A percentile compares a stretch with the other conserved stretches of the same genome.
phyloP scores from a whole-genome alignment of 2,888 invertebrate species.

The Caenorhabditis angaria region DNA sequence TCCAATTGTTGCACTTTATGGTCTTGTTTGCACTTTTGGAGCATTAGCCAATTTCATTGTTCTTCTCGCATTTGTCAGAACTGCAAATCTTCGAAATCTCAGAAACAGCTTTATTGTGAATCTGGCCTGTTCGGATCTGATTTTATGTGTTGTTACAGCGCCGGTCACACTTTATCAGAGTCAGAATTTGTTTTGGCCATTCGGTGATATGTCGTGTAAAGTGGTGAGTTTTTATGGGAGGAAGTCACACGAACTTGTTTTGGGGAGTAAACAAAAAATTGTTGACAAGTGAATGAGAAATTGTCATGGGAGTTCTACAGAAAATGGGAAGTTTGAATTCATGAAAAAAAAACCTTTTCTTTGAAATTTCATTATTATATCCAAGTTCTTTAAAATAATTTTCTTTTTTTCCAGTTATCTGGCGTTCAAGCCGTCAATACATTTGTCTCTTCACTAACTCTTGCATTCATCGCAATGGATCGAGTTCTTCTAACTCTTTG shows the following conservation, averaged over 20 bases:
- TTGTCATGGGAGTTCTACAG: too few species aligned
- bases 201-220: constrained; percentile 65
- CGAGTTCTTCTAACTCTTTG: constrained; percentile 69
- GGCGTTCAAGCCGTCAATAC: constrained; percentile 71
- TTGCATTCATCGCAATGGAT: constrained; percentile 70
- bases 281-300: too few species aligned
- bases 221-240: constrained; percentile 44
- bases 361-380: too few species aligned
- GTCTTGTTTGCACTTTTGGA: constrained; percentile 67
- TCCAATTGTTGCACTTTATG: constrained; percentile 62
- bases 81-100: constrained; percentile 65
- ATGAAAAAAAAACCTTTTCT: too few species aligned
- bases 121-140: constrained; percentile 68
- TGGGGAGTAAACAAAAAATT: constrained; percentile 10
- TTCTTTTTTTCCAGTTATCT: constrained; percentile 64
- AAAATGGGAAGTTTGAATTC: too few species aligned
- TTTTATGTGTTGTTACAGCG: constrained; percentile 68
- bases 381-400: too few species aligned
- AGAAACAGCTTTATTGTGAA: constrained; percentile 71
- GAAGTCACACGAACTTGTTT: too few species aligned
- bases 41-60: constrained; percentile 67
- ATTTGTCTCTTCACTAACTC: constrained; percentile 70
- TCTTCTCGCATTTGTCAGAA: constrained; percentile 59
- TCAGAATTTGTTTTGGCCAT: constrained; percentile 70
- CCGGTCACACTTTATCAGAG: constrained; percentile 69